A percentile compares a stretch with the other conserved stretches of the same genome.
phyloP scores from a whole-genome alignment of 2,113 vertebrate genomes.

The Gambusia holbrooki region DNA sequence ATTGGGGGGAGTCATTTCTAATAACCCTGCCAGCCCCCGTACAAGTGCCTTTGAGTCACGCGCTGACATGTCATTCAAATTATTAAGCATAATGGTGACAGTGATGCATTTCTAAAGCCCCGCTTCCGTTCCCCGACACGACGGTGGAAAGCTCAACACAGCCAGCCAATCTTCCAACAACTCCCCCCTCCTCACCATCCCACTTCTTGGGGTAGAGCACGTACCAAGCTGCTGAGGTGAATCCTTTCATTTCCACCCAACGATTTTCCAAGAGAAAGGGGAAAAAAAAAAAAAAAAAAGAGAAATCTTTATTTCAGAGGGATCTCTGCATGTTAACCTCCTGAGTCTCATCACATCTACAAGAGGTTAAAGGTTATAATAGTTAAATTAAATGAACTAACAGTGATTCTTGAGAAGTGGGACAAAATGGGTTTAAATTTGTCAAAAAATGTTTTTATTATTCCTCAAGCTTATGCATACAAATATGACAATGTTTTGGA shows the following conservation, averaged over 20 bases:
- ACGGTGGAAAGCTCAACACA: conserved; percentile 48
- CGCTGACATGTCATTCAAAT: conserved; percentile 74
- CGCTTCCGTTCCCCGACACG: conserved; percentile 54
- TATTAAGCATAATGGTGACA: conserved; percentile 78
- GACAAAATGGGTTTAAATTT: too few relatives aligned
- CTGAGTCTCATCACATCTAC: conserved; percentile 62
- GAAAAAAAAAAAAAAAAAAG: background rate
- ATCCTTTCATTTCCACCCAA: conserved; percentile 67
- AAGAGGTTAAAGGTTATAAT: background rate
- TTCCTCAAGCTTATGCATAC: too few relatives aligned
- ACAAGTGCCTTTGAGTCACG: conserved; percentile 70
- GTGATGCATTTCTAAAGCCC: conserved; percentile 66
- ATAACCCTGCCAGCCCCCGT: conserved; percentile 70
- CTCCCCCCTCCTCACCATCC: conserved; percentile 8
- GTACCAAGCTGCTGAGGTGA: conserved; percentile 57
- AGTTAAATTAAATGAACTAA: too few relatives aligned
- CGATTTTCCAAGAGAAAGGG: conserved; percentile 53
- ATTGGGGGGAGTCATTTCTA: conserved; percentile 80
- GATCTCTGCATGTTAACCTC: conserved; percentile 55
- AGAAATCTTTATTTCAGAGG: conserved; percentile 31
- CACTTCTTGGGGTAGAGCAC: conserved; percentile 51
- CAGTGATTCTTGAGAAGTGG: too few relatives aligned
- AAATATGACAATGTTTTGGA: too few relatives aligned
- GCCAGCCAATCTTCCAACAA: conserved; percentile 20
- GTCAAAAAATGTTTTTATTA: too few relatives aligned